Percentiles rank a stretch among this genome's conserved stretches.
Conservation (phyloP, 2,888 invertebrate species). For the Teleogryllus oceanicus region DNA sequence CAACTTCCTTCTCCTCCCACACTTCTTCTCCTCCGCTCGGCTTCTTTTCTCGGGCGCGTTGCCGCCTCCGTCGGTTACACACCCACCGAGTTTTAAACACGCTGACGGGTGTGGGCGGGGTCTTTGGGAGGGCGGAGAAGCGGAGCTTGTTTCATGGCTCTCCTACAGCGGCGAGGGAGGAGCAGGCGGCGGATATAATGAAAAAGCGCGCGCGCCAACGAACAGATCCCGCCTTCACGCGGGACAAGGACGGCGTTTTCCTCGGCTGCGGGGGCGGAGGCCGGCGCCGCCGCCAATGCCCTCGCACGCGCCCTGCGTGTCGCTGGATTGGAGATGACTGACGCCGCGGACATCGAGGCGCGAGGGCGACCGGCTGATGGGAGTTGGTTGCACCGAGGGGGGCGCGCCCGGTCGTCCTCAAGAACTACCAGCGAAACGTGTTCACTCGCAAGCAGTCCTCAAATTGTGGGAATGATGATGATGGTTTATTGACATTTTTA, state of each 20-base stretch:
- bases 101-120: neutral
- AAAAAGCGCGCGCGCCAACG: neutral
- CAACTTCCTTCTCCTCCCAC: too few relatives aligned
- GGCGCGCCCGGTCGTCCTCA: too few relatives aligned
- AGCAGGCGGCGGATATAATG: neutral
- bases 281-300: neutral
- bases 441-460: too few relatives aligned
- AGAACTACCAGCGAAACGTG: too few relatives aligned
- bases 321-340: neutral
- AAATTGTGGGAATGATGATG: too few relatives aligned
- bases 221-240: constrained; percentile 7
- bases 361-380: neutral
- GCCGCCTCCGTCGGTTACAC: neutral
- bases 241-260: neutral
- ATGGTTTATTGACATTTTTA: too few relatives aligned
- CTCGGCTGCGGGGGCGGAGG: neutral
- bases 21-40: neutral
- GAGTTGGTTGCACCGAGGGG: too few relatives aligned
- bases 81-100: neutral
- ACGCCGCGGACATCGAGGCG: neutral
- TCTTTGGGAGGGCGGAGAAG: neutral
- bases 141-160: constrained; percentile 2
- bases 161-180: neutral
- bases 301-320: neutral
- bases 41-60: too few relatives aligned